These are phyloP conservation scores for Acleris sparsana DNA, from an alignment of 2,888 invertebrate genomes.

Conservation along the genomic window DNA sequence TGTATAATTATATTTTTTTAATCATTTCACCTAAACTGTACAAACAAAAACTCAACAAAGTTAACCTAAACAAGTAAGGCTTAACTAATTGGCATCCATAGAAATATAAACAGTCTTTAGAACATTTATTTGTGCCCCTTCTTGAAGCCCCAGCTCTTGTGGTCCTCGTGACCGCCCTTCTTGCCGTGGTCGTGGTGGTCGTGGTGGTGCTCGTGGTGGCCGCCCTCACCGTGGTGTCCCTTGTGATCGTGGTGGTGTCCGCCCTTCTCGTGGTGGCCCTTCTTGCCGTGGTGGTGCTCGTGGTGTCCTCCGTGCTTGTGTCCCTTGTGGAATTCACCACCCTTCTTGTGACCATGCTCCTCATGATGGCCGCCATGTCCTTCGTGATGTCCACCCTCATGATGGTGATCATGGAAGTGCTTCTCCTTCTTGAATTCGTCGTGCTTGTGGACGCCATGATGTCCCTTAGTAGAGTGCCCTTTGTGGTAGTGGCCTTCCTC, in stretches of 20 bases:
- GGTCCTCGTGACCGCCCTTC: constrained; percentile 91
- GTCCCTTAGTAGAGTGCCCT: constrained; percentile 93
- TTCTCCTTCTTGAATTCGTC: constrained; percentile 94
- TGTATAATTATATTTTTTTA: constrained; percentile 47
- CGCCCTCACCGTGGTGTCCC: constrained; percentile 90
- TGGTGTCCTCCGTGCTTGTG: constrained; percentile 91
- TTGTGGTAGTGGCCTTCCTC: constrained; percentile 89
- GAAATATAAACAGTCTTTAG: constrained; percentile 45
- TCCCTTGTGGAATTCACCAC: constrained; percentile 90
- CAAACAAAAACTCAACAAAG: constrained; percentile 56
- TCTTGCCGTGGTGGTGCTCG: constrained; percentile 91
- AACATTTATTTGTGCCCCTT: constrained; percentile 72
- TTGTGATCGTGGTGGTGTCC: constrained; percentile 91
- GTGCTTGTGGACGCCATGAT: constrained; percentile 92
- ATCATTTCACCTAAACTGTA: constrained; percentile 50
- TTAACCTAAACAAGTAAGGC: constrained; percentile 60
- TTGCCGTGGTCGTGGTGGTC: constrained; percentile 90
- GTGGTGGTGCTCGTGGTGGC: constrained; percentile 90
- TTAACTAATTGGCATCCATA: constrained; percentile 55
- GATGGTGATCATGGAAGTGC: constrained; percentile 93
- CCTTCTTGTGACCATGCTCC: constrained; percentile 91
- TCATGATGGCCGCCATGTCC: constrained; percentile 91
- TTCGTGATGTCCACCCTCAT: constrained; percentile 90
- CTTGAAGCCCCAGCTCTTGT: constrained; percentile 91
- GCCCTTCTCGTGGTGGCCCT: constrained; percentile 91